Base-by-base conservation (phyloP, 2,113 vertebrate species). In the Pungitius pungitius region DNA sequence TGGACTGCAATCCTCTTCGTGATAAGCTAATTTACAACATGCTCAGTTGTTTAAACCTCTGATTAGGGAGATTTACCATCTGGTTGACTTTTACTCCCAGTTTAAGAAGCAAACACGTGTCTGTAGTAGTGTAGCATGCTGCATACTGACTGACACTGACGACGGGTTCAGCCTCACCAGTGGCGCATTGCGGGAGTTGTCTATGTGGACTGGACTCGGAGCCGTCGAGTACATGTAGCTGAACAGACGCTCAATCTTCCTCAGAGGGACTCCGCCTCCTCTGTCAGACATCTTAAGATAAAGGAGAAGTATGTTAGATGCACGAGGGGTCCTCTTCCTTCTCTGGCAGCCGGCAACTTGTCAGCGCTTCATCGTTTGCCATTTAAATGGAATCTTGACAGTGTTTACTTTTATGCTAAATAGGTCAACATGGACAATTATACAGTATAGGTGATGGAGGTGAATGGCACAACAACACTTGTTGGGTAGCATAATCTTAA, bases 171-270 rank as follows among this genome's bases (percentile, higher is more conserved):
- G 3, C 51, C 92, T 96, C 92, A 99, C 98, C 93, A 99, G 90
- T 27, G 98, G 97, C 8, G 97, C 95, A 5, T 97, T 96, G 39
- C 95, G 93, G 17, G 86, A 90, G 63, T 94, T 95, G 78, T 97
- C 95, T 70, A 89, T 71, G 0, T 87, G 84, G 33, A 94, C 93
- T 0, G 98, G 98, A 6, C 92, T 95, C 1, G 98, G 98, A 14
- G 98, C 97, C 0, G 98, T 99, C 77, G 97, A 96, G 88, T 99
- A 99, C 81, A 94, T 98, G 85, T 99, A 99, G 90, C 97, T 99
- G 13, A 99, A 99, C 4, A 99, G 95, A 15, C 77, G 94, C 75
- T 99, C 97, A 0, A 94, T 99, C 90, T 96, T 96, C 84, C 95
- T 95, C 67, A 99, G 89, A 0, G 98, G 97, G 64, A 99, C 98